Evolutionary conservation across 2,113 vertebrate genomes (phyloP).

Genomic region (Oxygymnocypris stewartii): DNA sequence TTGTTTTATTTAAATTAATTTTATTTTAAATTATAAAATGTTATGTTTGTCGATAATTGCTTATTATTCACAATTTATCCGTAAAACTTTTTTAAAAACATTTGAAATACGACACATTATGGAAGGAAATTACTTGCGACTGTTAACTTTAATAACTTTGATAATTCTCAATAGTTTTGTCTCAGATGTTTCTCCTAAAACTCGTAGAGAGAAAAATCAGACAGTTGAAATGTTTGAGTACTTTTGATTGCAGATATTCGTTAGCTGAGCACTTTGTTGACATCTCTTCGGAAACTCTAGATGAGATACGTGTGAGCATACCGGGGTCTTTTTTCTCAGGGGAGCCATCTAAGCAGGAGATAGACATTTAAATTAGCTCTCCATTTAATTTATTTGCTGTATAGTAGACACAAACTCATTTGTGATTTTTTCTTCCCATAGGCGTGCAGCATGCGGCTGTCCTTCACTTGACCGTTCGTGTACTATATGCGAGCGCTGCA

Average conservation of each 20-base stretch:
- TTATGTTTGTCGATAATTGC: too few relatives aligned
- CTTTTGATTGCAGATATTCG: background rate
- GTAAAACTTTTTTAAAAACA: too few relatives aligned
- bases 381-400: background rate
- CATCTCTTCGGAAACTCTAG: background rate
- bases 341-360: background rate
- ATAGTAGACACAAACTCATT: background rate
- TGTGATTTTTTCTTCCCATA: background rate
- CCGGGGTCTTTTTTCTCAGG: background rate
- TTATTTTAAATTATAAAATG: too few relatives aligned
- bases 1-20: too few relatives aligned
- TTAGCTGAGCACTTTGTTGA: background rate
- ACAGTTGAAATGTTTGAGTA: background rate
- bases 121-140: background rate
- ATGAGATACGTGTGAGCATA: background rate
- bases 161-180: background rate
- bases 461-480: conserved; percentile 6
- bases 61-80: too few relatives aligned
- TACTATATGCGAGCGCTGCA: conserved; percentile 11
- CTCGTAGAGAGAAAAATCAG: too few relatives aligned
- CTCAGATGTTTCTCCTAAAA: too few relatives aligned
- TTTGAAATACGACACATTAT: too few relatives aligned
- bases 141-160: background rate
- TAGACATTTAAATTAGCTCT: background rate
- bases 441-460: background rate